Evolutionary conservation across 2,113 vertebrate species (phyloP), one percentile per base, ranked within the genome.

Genomic region (Choloepus hoffmanni): DNA sequence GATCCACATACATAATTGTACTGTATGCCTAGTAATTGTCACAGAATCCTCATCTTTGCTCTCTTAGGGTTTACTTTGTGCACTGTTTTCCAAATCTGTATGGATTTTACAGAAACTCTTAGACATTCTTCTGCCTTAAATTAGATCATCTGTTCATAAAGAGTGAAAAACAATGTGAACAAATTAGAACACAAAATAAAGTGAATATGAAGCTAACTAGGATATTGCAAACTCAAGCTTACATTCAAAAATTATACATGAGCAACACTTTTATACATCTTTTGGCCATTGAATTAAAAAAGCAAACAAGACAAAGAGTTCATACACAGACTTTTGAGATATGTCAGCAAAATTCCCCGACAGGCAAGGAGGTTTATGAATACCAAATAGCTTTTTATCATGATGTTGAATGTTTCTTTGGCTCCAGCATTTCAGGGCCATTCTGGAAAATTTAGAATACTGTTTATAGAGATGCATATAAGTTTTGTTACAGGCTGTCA

Each of bases 11-110:
- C 14, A 4, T 5, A 60, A 13, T 21, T 2, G 4, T 6, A 2
- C 16, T 18, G 6, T 2, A 2, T 5, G 5, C 1, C 21, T 5
- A 43, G n/a, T 0, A 2, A 2, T 63, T 53, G 4, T 16, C 88
- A 33, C 21, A 3, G 6, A 53, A 7, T 21, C 6, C 3, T 21
- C 21, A 24, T 15, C 12, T 9, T 8, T 21, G 1, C 2, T 24
- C 70, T 65, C 91, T 48, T 1, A 1, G 26, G 36, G 36, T 53
- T 21, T 2, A 21, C 3, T 5, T 10, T 28, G 21, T 19, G 5
- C 0, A 0, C 48, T 26, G 26, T 50, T 68, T 33, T 76, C 55
- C 67, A 45, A 45, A 48, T 43, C 14, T 43, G 15, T 24, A 26
- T 1, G 0, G 6, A 18, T 50, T 74, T 43, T 24, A 14, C 70